Conservation (phyloP, 1,140 invertebrate species). For the Drosophila prosaltans region DNA sequence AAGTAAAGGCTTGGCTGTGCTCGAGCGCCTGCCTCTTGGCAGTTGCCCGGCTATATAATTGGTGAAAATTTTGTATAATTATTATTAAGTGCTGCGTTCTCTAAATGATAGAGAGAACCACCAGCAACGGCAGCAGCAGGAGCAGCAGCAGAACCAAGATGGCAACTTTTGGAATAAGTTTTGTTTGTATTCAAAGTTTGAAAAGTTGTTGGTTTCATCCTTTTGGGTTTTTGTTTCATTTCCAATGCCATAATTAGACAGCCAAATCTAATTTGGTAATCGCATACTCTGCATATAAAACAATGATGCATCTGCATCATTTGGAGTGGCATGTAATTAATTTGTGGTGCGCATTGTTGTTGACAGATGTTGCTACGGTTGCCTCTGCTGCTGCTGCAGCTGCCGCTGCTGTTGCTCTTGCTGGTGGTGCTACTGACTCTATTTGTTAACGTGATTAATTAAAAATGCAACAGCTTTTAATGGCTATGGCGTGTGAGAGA, state of each 20-base stretch:
- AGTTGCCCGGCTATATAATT: conserved; percentile 57
- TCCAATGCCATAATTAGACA: conserved; percentile 72
- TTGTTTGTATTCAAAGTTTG: conserved; percentile 47
- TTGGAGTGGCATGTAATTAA: conserved; percentile 61
- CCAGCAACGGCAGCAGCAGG: neutral
- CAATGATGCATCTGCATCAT: conserved; percentile 44
- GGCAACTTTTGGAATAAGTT: conserved; percentile 40
- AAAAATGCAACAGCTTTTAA: conserved; percentile 51
- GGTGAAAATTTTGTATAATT: conserved; percentile 79
- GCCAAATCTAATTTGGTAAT: conserved; percentile 75
- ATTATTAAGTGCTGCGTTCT: conserved; percentile 71
- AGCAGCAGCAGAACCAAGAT: neutral
- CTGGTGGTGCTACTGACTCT: conserved; percentile 14
- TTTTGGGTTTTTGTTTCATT: conserved; percentile 55
- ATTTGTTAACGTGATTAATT: conserved; percentile 63
- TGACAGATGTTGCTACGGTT: conserved; percentile 42
- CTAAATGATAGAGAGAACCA: conserved; percentile 3
- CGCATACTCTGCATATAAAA: conserved; percentile 44
- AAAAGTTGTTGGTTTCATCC: conserved; percentile 45
- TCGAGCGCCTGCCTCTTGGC: conserved; percentile 14
- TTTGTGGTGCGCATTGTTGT: conserved; percentile 62
- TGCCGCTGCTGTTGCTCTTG: conserved; percentile 39
- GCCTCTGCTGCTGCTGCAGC: conserved; percentile 10
- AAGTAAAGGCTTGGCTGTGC: conserved; percentile 52
- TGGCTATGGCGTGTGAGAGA: conserved; percentile 37